Percentiles rank a stretch among this genome's conserved stretches.
Conservation (phyloP, 2,888 invertebrate genomes). For the Geotrupes spiniger region DNA sequence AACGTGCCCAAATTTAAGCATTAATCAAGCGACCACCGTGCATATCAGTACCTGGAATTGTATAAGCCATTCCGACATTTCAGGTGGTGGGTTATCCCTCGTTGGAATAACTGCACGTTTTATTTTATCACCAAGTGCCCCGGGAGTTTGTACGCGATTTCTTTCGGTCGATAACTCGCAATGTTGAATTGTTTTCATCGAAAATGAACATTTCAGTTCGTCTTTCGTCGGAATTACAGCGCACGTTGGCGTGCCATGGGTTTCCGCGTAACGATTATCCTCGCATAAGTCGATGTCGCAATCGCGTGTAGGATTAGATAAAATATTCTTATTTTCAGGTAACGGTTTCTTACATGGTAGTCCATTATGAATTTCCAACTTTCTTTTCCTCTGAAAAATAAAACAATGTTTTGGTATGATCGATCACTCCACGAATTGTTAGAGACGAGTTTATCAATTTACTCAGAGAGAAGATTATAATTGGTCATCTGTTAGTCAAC, state of each 20-base stretch:
- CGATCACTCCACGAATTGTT: no score
- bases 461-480: conserved; percentile 51
- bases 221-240: neutral
- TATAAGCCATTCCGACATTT: conserved; percentile 70
- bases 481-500: conserved; percentile 37
- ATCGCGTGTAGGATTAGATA: conserved; percentile 3
- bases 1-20: no score
- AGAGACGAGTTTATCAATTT: no score
- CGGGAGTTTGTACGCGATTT: neutral
- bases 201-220: no score
- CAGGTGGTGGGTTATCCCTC: conserved; percentile 77
- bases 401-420: no score
- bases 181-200: no score
- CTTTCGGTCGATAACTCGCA: no score
- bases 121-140: conserved; percentile 26
- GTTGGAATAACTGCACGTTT: conserved; percentile 63
- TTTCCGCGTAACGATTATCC: neutral
- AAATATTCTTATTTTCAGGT: conserved; percentile 47
- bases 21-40: no score
- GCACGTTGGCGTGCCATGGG: no score
- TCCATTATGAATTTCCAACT: conserved; percentile 50
- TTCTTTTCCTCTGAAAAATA: conserved; percentile 52
- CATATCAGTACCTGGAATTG: conserved; percentile 70
- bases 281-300: neutral
- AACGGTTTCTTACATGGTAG: conserved; percentile 56